phyloP scores from a whole-genome alignment of 2,888 invertebrate genomes.

The Laspeyria flexula region DNA sequence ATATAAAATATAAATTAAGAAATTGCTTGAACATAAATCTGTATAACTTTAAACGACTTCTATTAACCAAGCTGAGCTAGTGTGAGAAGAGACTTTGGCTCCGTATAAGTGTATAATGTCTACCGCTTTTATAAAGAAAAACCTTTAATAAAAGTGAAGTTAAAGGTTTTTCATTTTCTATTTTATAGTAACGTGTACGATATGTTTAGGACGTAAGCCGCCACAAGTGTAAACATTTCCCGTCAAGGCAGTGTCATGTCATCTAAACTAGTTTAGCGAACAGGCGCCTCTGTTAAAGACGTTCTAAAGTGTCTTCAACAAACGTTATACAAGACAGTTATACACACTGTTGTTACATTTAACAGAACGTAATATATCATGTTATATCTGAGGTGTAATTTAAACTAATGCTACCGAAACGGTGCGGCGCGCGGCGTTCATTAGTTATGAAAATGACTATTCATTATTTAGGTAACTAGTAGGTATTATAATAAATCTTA shows the following conservation, averaged over 20 bases:
- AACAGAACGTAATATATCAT: background rate
- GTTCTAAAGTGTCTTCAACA: constrained; percentile 13
- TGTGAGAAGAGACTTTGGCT: too few species aligned
- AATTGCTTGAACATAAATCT: too few species aligned
- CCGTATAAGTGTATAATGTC: too few species aligned
- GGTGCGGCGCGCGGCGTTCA: background rate
- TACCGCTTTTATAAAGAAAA: too few species aligned
- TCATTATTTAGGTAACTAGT: too few species aligned
- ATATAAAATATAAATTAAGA: too few species aligned
- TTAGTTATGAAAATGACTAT: background rate
- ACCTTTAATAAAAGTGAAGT: too few species aligned
- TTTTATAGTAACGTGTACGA: constrained; percentile 1
- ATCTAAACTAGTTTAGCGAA: constrained; percentile 29
- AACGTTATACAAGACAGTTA: constrained; percentile 22
- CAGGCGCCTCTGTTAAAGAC: constrained; percentile 23
- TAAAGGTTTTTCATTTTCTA: constrained; percentile 1
- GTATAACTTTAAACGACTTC: too few species aligned
- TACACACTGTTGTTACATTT: constrained; percentile 12
- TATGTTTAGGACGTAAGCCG: constrained; percentile 19
- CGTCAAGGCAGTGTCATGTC: constrained; percentile 13
- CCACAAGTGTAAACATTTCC: constrained; percentile 40
- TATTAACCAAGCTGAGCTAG: too few species aligned
- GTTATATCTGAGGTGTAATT: background rate
- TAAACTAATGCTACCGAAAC: background rate
- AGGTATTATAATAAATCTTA: too few species aligned